A percentile compares a stretch with the other conserved stretches of the same genome.
These are phyloP conservation scores for Lasioglossum malachurum DNA, from an alignment of 2,888 invertebrate genomes.

Conservation along the genomic window DNA sequence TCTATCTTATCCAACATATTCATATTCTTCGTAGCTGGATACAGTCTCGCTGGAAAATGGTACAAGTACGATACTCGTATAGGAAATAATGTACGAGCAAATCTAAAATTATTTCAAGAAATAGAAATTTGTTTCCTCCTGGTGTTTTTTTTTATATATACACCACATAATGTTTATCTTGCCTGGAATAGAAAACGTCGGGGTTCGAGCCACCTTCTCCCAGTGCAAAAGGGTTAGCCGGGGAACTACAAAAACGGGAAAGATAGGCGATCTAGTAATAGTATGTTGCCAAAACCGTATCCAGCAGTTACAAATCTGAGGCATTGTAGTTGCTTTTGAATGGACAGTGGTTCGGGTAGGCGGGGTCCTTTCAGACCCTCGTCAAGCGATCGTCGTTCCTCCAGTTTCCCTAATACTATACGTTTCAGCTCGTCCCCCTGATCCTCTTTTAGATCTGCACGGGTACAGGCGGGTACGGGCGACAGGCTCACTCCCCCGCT, in stretches of 20 bases:
- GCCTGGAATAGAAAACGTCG: too few species aligned
- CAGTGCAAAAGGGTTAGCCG: neutral
- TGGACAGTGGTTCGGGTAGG: slow-evolving; percentile 3
- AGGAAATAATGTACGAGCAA: neutral
- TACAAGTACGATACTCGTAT: neutral
- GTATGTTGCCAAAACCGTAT: neutral
- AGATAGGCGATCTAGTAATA: neutral
- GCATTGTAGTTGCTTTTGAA: slow-evolving; percentile 10
- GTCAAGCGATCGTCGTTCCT: slow-evolving; percentile 15
- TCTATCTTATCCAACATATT: neutral
- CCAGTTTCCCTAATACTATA: neutral
- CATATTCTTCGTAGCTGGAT: too few species aligned
- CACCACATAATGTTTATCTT: too few species aligned
- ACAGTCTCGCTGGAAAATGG: neutral
- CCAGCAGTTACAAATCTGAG: slow-evolving; percentile 14
- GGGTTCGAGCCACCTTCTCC: neutral
- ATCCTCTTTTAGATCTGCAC: slow-evolving; percentile 8
- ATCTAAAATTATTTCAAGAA: too few species aligned
- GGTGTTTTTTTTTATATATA: too few species aligned
- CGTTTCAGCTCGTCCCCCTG: neutral
- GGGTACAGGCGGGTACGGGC: neutral
- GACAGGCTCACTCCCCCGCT: slow-evolving; percentile 10
- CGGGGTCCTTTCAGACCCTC: slow-evolving; percentile 20
- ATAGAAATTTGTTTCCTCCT: too few species aligned
- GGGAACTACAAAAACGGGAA: neutral